Evolutionary conservation across 2,113 vertebrate genomes (phyloP).

Genomic region (Blennius ocellaris): DNA sequence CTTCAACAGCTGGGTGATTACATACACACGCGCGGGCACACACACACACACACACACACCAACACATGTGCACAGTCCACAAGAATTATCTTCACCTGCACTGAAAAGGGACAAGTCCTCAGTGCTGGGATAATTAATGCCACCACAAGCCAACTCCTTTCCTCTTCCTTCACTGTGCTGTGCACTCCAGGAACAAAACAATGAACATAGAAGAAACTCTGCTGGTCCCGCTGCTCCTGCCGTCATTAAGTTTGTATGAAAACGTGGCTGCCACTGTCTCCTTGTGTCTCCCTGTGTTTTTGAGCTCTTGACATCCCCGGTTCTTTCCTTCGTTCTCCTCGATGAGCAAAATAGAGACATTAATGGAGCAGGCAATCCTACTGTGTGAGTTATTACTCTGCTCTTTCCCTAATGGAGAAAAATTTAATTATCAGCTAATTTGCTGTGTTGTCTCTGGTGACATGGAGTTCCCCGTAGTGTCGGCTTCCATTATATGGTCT

Average conservation of each 20-base stretch:
- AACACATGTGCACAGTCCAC: conserved; percentile 26
- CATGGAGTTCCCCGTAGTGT: conserved; percentile 80
- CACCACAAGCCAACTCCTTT: conserved; percentile 25
- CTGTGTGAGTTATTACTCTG: conserved; percentile 83
- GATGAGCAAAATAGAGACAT: conserved; percentile 88
- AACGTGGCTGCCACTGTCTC: conserved; percentile 41
- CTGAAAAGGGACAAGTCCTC: conserved; percentile 44
- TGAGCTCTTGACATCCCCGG: conserved; percentile 55
- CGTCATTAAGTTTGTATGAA: conserved; percentile 40
- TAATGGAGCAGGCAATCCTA: conserved; percentile 88
- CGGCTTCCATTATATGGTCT: conserved; percentile 83
- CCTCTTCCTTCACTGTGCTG: conserved; percentile 4
- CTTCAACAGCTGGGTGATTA: conserved; percentile 82
- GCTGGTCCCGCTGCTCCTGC: conserved; percentile 32
- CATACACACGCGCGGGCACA: conserved; percentile 38
- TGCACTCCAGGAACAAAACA: conserved; percentile 20
- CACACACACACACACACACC: conserved; percentile 31
- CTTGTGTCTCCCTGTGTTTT: conserved; percentile 36
- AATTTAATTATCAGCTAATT: conserved; percentile 93
- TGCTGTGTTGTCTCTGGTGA: conserved; percentile 84
- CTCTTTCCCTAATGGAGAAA: conserved; percentile 88
- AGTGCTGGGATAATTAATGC: conserved; percentile 47
- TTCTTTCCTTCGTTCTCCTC: conserved; percentile 42
- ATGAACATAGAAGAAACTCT: not conserved
- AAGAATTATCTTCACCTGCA: conserved; percentile 58